A percentile compares a stretch with the other conserved stretches of the same genome.
Conservation (phyloP, 2,113 vertebrate species). For the Neoarius graeffei region DNA sequence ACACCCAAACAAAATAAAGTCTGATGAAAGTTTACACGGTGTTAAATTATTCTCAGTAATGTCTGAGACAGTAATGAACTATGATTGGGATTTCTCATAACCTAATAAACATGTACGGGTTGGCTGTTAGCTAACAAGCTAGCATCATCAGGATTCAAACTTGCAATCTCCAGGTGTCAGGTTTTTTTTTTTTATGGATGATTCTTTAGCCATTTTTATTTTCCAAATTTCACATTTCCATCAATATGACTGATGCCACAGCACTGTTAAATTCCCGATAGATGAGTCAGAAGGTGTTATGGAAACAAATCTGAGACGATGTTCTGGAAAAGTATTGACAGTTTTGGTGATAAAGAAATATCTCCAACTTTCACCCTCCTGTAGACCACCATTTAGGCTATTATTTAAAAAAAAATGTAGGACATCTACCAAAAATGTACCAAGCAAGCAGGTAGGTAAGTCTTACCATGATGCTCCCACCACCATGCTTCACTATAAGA, state of each 20-base stretch:
- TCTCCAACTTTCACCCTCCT: neutral
- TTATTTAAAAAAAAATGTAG: neutral
- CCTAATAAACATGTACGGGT: too few relatives aligned
- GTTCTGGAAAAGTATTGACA: neutral
- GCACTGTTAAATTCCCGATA: too few relatives aligned
- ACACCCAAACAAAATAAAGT: neutral
- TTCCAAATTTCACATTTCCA: too few relatives aligned
- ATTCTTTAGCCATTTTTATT: neutral
- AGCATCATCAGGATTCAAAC: neutral
- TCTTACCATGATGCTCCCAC: neutral
- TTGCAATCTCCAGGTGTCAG: too few relatives aligned
- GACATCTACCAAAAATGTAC: neutral
- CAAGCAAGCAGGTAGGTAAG: neutral
- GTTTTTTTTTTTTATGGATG: neutral
- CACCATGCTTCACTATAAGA: neutral
- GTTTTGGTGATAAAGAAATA: neutral
- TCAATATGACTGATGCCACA: too few relatives aligned
- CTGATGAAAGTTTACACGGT: neutral
- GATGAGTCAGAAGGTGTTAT: too few relatives aligned
- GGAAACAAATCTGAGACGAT: neutral
- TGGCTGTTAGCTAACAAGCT: neutral
- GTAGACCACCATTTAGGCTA: neutral
- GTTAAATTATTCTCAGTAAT: too few relatives aligned
- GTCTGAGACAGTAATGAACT: neutral
- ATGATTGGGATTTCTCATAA: neutral